Evolutionary conservation across 2,888 invertebrate species (phyloP), one percentile per base, ranked within the genome.

Genomic region (Scelioninae gen. 1): DNA sequence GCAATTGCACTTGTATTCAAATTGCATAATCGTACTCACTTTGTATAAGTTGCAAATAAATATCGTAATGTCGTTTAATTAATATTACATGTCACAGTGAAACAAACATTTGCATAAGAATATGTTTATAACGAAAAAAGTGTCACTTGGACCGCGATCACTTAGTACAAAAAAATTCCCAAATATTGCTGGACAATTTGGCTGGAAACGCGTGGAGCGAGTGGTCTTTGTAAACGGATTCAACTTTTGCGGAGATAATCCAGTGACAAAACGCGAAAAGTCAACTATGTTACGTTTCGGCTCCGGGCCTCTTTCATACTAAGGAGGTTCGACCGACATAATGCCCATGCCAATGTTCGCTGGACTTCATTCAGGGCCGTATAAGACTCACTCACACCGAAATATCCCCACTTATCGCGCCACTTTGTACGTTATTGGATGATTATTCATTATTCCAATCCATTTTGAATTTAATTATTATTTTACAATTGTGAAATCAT

Each of bases 271-370:
- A 60, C 34, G 53, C 68, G 34, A 68, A 76, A 62, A 58, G 11
- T 47, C 58, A 49, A 31, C 62, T 53, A 34, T n/a, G 56, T 45
- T 62, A 49, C 53, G 53, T 53, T 63, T 72, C 72, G 53, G 68
- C 43, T 74, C 83, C 84, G 85, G 84, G 85, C 86, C 84, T 85
- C 86, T 85, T 86, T 86, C 80, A 86, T 87, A 91, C 90, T 89
- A 90, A 88, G 87, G 78, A 69, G 81, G 80, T 63, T 74, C 85
- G 79, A 80, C 78, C 82, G 74, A 87, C 86, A 87, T 85, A 81
- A 85, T 72, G 85, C 75, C 84, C 72, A 85, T 84, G 84, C 79
- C 76, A 85, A 86, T 85, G 87, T 87, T 62, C 40, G 68, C 84
- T 80, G 85, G 68, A 83, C 86, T 84, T 87, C 85, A 83, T 87